Evolutionary conservation across 2,797 vertebrate genomes (phyloP), one percentile per base, ranked within the genome.

Genomic region (Galago senegalensis): DNA sequence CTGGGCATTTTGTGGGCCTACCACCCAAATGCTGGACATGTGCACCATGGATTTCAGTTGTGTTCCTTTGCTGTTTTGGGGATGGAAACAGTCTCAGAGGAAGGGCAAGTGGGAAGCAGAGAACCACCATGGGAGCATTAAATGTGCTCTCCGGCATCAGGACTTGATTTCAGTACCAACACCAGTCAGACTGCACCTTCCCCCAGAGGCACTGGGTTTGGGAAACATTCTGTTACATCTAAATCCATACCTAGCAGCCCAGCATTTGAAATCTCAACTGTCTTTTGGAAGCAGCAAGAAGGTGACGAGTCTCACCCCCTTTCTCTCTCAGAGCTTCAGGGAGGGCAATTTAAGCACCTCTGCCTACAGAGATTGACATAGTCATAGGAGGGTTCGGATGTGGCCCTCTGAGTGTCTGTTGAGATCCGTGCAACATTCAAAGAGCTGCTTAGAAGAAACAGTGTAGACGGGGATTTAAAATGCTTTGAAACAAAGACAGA

Each of bases 381-480:
- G 12, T 4, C 6, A 20, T 17, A 1, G 7, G 31, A 29, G 1
- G 0, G 2, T 58, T 46, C 17, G 14, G 23, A n/a, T 82, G 2
- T 2, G 5, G 27, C 13, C 27, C 5, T 86, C 0, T 82, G 29
- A 72, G 37, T 49, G 17, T 75, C 63, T 87, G 20, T 56, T 3
- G 14, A 16, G 17, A 75, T 56, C 60, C 81, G 2, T 10, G 2
- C 61, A 63, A 53, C 34, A 43, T 65, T 60, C 65, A 85, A 84
- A 87, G 21, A 80, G 58, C 29, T 63, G 18, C 2, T 72, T 70
- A 87, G 40, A 79, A 70, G 70, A 23, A 60, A 23, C 73, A 61
- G 63, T 43, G 10, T 14, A 61, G 40, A 76, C 5, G 21, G 1
- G 77, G 5, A 58, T 63, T 70, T 46, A 73, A 11, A 9, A 65